These are phyloP conservation scores for Furcifer pardalis DNA, from an alignment of 2,797 vertebrate species.

Conservation along the genomic window DNA sequence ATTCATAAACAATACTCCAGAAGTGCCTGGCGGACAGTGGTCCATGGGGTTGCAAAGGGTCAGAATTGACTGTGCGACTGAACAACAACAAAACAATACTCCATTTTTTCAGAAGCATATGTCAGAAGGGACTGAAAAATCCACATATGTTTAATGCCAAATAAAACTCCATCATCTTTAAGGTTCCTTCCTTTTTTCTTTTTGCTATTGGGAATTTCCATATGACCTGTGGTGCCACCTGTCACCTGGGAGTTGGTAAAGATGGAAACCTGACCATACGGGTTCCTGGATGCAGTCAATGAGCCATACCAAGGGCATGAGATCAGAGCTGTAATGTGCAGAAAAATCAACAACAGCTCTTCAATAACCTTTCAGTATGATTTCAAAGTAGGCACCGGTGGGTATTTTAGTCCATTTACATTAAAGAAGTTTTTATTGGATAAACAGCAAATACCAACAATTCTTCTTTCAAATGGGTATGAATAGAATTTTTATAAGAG, in stretches of 20 bases:
- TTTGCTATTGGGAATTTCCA: background rate
- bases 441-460: background rate
- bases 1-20: no score
- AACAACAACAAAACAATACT: no score
- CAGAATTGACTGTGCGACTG: no score
- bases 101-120: no score
- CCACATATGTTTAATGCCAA: no score
- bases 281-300: background rate
- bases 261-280: background rate
- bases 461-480: background rate
- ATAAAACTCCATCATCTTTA: no score
- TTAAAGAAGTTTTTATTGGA: background rate
- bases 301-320: background rate
- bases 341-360: no score
- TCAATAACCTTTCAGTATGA: background rate
- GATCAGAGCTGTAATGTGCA: background rate
- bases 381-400: background rate
- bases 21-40: no score
- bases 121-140: no score
- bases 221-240: background rate
- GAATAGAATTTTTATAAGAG: background rate
- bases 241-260: background rate
- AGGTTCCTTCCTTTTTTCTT: no score
- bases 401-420: slow-evolving; percentile 11
- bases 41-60: no score